Base-by-base conservation (phyloP, 2,888 invertebrate genomes). In the Bibio marci region DNA sequence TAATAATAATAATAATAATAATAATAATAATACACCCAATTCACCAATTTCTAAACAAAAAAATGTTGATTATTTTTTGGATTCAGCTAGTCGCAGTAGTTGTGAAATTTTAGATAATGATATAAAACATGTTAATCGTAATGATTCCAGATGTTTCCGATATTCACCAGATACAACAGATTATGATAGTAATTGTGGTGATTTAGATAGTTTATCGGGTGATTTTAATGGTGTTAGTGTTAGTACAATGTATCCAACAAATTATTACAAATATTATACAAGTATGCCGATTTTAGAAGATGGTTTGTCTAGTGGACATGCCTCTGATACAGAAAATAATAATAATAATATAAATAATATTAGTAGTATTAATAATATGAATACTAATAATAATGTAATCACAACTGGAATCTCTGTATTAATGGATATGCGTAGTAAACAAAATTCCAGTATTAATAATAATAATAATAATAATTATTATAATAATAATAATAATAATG, bases 101-200 rank as follows among this genome's bases (percentile, higher is more conserved):
- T 58, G 57, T 13, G 62, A 62, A 34, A 55, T 55, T 25, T 54
- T 56, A 7, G 59, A 58, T 41, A 58, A 58, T 31, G 59, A 59
- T 45, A 17, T 14, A 6, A 59, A 59, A 44, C 57, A 57, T 36
- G 50, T 57, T 42, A 57, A 59, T 51, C 59, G 58, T 44, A 61
- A 58, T 49, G 31, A 32, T 25, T 31, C 26, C 13, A 45, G 77
- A 42, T 71, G 76, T 53, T 75, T 75, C 49, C 70, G 80, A 86
- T 86, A 58, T 88, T 90, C 90, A 30, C 87, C 90, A 6, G 91
- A 90, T 64, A 85, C 86, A 43, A 91, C 88, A 42, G 91, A 91
- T 63, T 87, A 85, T 57, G 90, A 86, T 60, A 83, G 82, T 45
- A 80, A 81, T 57, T 76, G 76, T 53, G 75, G 75, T 15, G 85